Percentiles rank a stretch among this genome's conserved stretches.
These are phyloP conservation scores for Gila robusta DNA, from an alignment of 2,797 vertebrate species.

Conservation along the genomic window DNA sequence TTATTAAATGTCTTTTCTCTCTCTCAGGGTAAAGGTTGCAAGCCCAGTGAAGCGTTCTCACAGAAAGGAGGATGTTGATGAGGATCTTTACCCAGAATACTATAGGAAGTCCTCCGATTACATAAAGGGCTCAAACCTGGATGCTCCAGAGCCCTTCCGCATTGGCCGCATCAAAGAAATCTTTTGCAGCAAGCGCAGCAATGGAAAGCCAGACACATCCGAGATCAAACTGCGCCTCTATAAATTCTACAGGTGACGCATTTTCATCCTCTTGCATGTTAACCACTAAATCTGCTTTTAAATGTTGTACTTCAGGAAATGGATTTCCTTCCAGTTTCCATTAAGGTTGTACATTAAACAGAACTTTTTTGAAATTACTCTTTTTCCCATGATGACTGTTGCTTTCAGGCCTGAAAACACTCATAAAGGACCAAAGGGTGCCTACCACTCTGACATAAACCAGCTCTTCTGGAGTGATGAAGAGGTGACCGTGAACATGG, in stretches of 20 bases:
- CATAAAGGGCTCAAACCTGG: constrained; percentile 96
- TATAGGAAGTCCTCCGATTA: constrained; percentile 97
- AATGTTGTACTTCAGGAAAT: not conserved
- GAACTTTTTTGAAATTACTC: not conserved
- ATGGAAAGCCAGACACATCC: constrained; percentile 81
- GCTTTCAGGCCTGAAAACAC: constrained; percentile 92
- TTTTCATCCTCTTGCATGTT: not conserved
- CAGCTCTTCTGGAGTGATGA: constrained; percentile 97
- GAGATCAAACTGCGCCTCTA: constrained; percentile 90
- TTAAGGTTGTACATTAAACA: not conserved
- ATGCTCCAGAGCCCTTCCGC: constrained; percentile 90
- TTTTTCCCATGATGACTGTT: no score
- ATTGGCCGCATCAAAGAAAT: constrained; percentile 92
- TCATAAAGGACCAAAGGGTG: constrained; percentile 88
- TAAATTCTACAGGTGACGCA: constrained; percentile 90
- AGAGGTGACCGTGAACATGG: constrained; percentile 86
- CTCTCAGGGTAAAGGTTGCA: constrained; percentile 84
- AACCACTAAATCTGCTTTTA: not conserved
- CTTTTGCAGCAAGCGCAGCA: constrained; percentile 86
- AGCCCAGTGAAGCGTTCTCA: constrained; percentile 90
- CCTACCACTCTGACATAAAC: constrained; percentile 94
- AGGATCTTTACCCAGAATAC: constrained; percentile 93
- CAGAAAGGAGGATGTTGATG: constrained; percentile 91
- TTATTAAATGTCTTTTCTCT: not conserved
- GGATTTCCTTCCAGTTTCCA: not conserved